Conservation (phyloP, 2,113 vertebrate genomes). For the Glareola pratincola region DNA sequence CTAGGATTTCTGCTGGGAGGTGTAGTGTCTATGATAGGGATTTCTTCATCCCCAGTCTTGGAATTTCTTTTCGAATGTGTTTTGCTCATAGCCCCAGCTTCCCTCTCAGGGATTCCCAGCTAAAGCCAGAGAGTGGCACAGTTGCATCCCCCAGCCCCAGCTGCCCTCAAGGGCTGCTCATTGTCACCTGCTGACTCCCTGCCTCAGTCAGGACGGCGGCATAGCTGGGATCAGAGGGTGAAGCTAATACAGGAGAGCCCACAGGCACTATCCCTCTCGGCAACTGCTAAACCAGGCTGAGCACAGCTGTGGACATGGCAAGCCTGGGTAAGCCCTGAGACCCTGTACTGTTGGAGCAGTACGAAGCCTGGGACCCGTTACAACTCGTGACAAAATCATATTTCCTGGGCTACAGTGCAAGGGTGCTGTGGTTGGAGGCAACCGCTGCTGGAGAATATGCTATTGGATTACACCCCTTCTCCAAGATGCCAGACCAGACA, state of each 20-base stretch:
- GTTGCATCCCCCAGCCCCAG: neutral
- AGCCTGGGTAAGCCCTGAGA: neutral
- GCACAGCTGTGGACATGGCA: neutral
- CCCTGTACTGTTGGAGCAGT: neutral
- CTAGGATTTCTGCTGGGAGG: neutral
- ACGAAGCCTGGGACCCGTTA: neutral
- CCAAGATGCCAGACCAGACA: neutral
- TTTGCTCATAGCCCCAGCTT: neutral
- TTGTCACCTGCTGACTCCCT: neutral
- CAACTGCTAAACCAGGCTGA: neutral
- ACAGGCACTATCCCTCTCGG: neutral
- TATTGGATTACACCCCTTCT: neutral
- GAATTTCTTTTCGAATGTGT: neutral
- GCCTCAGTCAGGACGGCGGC: neutral
- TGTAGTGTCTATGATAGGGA: accelerated
- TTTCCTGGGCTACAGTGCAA: neutral
- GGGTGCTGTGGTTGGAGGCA: neutral
- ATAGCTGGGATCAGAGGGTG: neutral
- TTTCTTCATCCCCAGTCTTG: neutral
- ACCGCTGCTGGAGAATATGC: neutral
- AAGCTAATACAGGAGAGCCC: neutral
- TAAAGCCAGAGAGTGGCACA: neutral
- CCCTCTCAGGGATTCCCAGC: neutral
- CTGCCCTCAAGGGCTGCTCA: neutral
- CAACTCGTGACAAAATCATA: neutral